These are phyloP conservation scores for Theodoxus fluviatilis DNA, from an alignment of 2,888 invertebrate genomes.

Conservation along the genomic window DNA sequence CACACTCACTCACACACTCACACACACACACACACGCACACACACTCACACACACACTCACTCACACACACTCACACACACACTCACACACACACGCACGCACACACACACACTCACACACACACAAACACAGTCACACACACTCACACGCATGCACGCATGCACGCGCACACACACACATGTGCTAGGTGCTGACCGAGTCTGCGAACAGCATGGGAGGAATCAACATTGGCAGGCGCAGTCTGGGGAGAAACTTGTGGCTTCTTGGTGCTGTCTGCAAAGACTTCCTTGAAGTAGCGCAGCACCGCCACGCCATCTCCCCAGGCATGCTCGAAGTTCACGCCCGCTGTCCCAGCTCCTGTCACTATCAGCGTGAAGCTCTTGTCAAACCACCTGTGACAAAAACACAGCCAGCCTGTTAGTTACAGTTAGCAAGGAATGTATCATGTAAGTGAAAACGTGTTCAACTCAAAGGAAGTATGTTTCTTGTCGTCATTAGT, in stretches of 20 bases:
- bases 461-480: no score
- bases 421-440: background rate
- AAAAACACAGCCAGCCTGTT: background rate
- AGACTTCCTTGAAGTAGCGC: constrained; percentile 83
- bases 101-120: background rate
- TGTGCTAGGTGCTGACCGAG: constrained; percentile 52
- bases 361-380: constrained; percentile 87
- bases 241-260: constrained; percentile 58
- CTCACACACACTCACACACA: constrained; percentile 1
- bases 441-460: no score
- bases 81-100: constrained; percentile 1
- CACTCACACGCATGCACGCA: background rate
- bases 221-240: constrained; percentile 43
- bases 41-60: background rate
- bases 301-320: constrained; percentile 98
- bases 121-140: background rate
- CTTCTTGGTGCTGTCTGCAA: constrained; percentile 68
- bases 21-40: background rate
- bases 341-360: constrained; percentile 82
- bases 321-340: constrained; percentile 99
- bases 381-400: constrained; percentile 94
- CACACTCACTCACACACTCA: background rate
- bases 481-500: no score
- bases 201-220: constrained; percentile 46
- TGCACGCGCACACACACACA: background rate